Evolutionary conservation across 2,888 invertebrate species (phyloP).

Genomic region (Aproaerema taeniolella): DNA sequence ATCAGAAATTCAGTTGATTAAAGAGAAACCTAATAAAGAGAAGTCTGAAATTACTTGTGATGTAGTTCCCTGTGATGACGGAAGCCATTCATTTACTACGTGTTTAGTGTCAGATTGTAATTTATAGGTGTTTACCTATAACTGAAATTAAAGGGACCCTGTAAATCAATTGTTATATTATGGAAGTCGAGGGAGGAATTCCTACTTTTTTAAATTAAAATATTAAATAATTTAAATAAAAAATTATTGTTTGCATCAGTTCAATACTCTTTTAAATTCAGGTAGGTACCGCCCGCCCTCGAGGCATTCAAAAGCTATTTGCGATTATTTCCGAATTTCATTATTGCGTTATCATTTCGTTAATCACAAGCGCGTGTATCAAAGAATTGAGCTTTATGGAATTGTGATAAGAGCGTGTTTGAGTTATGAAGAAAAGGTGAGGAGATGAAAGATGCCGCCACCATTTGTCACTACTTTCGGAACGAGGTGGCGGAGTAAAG

Average conservation of each 20-base stretch:
- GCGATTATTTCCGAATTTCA: constrained; percentile 72
- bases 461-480: constrained; percentile 73
- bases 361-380: constrained; percentile 32
- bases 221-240: too few relatives aligned
- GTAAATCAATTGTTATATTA: too few relatives aligned
- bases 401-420: constrained; percentile 31
- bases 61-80: too few relatives aligned
- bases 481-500: constrained; percentile 64
- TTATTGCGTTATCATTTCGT: constrained; percentile 66
- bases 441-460: constrained; percentile 71
- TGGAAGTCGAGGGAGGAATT: too few relatives aligned
- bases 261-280: constrained; percentile 49
- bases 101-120: too few relatives aligned
- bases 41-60: too few relatives aligned
- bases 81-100: too few relatives aligned
- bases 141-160: too few relatives aligned
- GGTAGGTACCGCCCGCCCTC: constrained; percentile 43
- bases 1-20: too few relatives aligned
- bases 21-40: too few relatives aligned
- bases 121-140: too few relatives aligned
- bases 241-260: constrained; percentile 41
- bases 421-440: constrained; percentile 27
- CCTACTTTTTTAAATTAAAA: too few relatives aligned
- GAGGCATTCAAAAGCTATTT: constrained; percentile 55
- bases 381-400: constrained; percentile 28